Evolutionary conservation across 2,113 vertebrate species (phyloP), one percentile per base, ranked within the genome.

Genomic region (Daubentonia madagascariensis): DNA sequence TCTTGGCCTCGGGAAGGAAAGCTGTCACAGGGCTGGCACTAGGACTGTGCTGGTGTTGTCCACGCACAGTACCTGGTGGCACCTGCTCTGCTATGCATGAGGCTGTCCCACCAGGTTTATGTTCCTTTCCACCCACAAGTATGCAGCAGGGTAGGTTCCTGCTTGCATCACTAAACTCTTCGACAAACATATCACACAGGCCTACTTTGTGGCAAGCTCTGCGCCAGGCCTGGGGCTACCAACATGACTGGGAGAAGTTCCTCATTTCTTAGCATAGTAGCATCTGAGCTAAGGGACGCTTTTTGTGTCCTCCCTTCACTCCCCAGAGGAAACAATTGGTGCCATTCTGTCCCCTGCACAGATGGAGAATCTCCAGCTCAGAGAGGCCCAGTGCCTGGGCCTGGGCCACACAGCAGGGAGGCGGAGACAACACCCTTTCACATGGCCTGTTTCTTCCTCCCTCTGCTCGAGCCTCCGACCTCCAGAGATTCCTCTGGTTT

Each of bases 401-500:
- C 7, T 0, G 8, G 37, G 57, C 30, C 0, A 12, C 68, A 23
- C 14, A 20, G 0, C 25, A 2, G 16, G 25, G 45, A n/a, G 52
- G 48, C 20, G 45, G 48, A 52, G 76, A 13, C 20, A 80, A 67
- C 1, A 54, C 9, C 3, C 32, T 17, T 13, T 28, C 20, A 2
- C 1, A 1, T 28, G 0, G 25, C 32, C 50, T 61, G 50, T 73
- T 65, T 37, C 30, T 25, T 40, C 25, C 43, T 22, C 37, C 63
- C 45, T 57, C 35, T 6, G 8, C 50, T 37, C 16, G 67, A 57
- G 52, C 50, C 86, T 4, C 0, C 23, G 86, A 97, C 96, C 96
- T 93, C 89, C 65, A 52, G 65, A 85, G 95, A 20, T 63, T 76
- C 78, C 96, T 97, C 54, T 61, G 45, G 93, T 86, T 95, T 91